Base-by-base conservation (phyloP, 2,888 invertebrate genomes). In the Thymelicus acteon region DNA sequence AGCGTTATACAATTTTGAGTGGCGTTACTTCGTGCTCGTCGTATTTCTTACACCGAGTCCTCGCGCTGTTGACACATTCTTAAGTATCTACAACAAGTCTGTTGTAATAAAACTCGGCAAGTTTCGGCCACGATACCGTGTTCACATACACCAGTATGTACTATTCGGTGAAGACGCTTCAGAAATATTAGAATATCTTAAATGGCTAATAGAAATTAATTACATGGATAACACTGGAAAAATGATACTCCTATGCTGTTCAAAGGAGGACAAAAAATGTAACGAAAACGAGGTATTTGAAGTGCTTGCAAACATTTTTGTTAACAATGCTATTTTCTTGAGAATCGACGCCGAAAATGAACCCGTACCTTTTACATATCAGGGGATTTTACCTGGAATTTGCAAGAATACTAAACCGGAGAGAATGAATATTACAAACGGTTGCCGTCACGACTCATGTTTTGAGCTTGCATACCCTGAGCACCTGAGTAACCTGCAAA, bases 1-100 rank as follows among this genome's bases (percentile, higher is more conserved):
- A n/a, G 86, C 86, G 0, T 82, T 75, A 66, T 77, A 85, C 57
- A 89, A 89, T 76, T 90, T 87, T 67, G 82, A 88, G 75, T 88
- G 87, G 88, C 84, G 87, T 6, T 88, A 81, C 48, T 72, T 85
- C 3, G 85, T 86, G 3, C 71, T 89, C 0, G 77, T 88, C 6
- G 76, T 89, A 67, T 85, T 80, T 70, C 82, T 78, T 64, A 71
- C 81, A 3, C 54, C 84, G 12, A 74, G 82, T 12, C 72, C 76
- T 12, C 60, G 82, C 15, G 81, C 82, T 8, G 69, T 86, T 24
- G 75, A 84, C 40, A 75, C 78, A n/a, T 90, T 89, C 75, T 72
- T 88, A 64, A 78, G 52, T 37, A 67, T 77, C 40, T 88, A 85
- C 71, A 79, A 81, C 12, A 74, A 84, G 67, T 75, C 84, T 0